A percentile compares a stretch with the other conserved stretches of the same genome.
Conservation (phyloP, 2,113 vertebrate genomes). For the Lepisosteus oculatus region DNA sequence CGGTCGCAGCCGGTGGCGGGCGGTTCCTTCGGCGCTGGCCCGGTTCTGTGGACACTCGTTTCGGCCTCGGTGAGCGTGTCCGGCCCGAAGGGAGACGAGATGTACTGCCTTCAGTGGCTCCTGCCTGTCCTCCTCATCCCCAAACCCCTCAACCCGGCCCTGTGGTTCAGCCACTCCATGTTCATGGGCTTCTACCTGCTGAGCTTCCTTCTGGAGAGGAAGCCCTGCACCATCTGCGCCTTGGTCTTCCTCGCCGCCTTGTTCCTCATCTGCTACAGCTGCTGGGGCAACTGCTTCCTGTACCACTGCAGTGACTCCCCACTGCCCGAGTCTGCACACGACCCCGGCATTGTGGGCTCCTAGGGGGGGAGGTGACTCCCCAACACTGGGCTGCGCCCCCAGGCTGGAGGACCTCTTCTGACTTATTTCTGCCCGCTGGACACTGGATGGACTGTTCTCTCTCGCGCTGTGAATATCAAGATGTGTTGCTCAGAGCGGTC, state of each 20-base stretch:
- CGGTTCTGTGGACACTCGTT: slow-evolving; percentile 20
- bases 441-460: slow-evolving; percentile 50
- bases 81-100: slow-evolving; percentile 40
- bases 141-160: slow-evolving; percentile 93
- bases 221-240: slow-evolving; percentile 98
- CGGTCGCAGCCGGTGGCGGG: slow-evolving; percentile 22
- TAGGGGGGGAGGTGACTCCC: slow-evolving; percentile 48
- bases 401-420: slow-evolving; percentile 14
- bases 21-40: slow-evolving; percentile 9
- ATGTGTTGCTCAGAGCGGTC: slow-evolving; percentile 35
- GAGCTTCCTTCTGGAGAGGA: slow-evolving; percentile 97
- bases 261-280: slow-evolving; percentile 98
- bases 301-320: slow-evolving; percentile 92
- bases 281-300: slow-evolving; percentile 98
- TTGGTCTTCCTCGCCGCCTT: slow-evolving; percentile 96
- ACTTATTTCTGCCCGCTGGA: slow-evolving; percentile 17
- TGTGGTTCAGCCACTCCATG: slow-evolving; percentile 99
- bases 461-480: slow-evolving; percentile 39
- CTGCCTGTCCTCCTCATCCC: slow-evolving; percentile 97
- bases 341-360: slow-evolving; percentile 91
- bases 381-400: background rate
- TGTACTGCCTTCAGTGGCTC: slow-evolving; percentile 99
- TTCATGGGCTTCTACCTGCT: slow-evolving; percentile 99
- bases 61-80: slow-evolving; percentile 12
- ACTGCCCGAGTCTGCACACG: slow-evolving; percentile 83